These are phyloP conservation scores for Stichodactyla mertensii DNA, from an alignment of 64 coral and sea anemone species.

Conservation along the genomic window DNA sequence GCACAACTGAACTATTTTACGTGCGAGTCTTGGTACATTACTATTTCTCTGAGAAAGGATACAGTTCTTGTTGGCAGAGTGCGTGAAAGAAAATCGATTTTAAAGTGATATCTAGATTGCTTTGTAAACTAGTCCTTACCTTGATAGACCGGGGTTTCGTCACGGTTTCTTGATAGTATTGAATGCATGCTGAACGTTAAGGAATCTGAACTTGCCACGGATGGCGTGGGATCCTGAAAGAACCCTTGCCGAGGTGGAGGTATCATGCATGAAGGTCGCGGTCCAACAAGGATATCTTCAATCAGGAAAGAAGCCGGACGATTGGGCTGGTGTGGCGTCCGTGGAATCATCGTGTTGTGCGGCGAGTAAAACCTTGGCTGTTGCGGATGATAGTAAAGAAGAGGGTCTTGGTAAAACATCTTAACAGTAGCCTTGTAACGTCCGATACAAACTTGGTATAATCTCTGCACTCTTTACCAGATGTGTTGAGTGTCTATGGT, in stretches of 20 bases:
- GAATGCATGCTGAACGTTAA: conserved; percentile 88
- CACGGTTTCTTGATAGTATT: conserved; percentile 59
- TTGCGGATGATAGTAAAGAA: conserved; percentile 63
- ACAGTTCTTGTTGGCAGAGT: not conserved
- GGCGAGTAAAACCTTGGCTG: conserved; percentile 35
- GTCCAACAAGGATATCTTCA: conserved; percentile 52
- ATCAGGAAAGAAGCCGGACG: conserved; percentile 65
- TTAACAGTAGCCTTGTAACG: not conserved
- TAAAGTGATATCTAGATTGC: conserved; percentile 6
- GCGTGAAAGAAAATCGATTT: not conserved
- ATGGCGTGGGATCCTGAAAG: conserved; percentile 59
- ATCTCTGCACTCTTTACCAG: conserved; percentile 30
- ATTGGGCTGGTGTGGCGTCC: conserved; percentile 32
- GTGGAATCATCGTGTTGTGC: conserved; percentile 40
- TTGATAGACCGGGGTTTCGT: conserved; percentile 72
- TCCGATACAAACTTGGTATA: not conserved
- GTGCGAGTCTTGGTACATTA: not conserved
- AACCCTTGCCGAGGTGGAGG: conserved; percentile 37
- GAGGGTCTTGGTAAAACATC: conserved; percentile 94
- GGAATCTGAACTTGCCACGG: conserved; percentile 43
- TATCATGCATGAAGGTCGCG: conserved; percentile 59
- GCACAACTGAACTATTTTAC: not conserved
- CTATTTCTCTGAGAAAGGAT: not conserved
- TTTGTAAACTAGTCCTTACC: conserved; percentile 38
- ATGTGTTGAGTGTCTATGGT: conserved; percentile 57